Evolutionary conservation across 2,888 invertebrate species (phyloP).

Genomic region (Nomada fucata): DNA sequence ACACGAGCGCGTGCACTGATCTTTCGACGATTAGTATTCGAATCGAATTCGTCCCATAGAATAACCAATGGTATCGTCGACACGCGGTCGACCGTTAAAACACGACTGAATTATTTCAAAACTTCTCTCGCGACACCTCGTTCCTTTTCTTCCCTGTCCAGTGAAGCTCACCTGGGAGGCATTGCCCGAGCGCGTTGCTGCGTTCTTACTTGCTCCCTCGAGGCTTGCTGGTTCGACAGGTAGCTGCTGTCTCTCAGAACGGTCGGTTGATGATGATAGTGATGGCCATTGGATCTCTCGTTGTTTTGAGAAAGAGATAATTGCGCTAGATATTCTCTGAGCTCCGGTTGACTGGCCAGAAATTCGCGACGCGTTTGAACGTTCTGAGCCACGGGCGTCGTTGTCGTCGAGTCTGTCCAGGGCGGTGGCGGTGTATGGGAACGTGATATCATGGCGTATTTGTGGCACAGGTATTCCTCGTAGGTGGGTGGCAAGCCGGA

Average conservation of each 20-base stretch:
- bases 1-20: too few relatives aligned
- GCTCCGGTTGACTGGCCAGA: slow-evolving; percentile 77
- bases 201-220: slow-evolving; percentile 74
- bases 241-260: slow-evolving; percentile 71
- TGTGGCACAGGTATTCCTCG: slow-evolving; percentile 82
- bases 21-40: not conserved
- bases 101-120: slow-evolving; percentile 47
- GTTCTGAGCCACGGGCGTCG: slow-evolving; percentile 25
- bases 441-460: slow-evolving; percentile 79
- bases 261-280: slow-evolving; percentile 65
- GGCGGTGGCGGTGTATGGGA: slow-evolving; percentile 83
- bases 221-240: slow-evolving; percentile 74
- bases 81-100: slow-evolving; percentile 7
- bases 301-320: slow-evolving; percentile 72
- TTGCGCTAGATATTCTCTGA: slow-evolving; percentile 78
- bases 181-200: slow-evolving; percentile 78
- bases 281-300: slow-evolving; percentile 33
- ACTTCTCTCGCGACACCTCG: not conserved
- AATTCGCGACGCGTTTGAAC: slow-evolving; percentile 76
- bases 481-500: slow-evolving; percentile 82
- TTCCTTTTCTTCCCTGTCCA: not conserved
- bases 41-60: not conserved
- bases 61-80: slow-evolving; percentile 37
- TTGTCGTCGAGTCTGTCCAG: slow-evolving; percentile 78
- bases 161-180: slow-evolving; percentile 78